These are phyloP conservation scores for Anthonomus grandis DNA, from an alignment of 1,140 invertebrate genomes.

Conservation along the genomic window DNA sequence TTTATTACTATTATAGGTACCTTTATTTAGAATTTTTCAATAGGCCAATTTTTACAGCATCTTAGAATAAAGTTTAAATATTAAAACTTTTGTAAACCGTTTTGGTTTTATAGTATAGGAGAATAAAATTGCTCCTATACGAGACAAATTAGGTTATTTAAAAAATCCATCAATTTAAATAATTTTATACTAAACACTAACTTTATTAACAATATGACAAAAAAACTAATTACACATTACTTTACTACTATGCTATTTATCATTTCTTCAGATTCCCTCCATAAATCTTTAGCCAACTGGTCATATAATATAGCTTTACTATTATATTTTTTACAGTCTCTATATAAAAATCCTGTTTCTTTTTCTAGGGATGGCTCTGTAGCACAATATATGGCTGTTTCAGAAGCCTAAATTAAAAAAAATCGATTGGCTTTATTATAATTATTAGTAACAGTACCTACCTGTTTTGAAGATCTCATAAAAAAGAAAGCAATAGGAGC, in stretches of 20 bases:
- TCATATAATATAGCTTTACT: constrained; percentile 61
- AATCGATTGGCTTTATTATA: background rate
- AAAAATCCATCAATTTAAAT: too few species aligned
- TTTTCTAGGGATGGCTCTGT: constrained; percentile 61
- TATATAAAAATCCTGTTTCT: constrained; percentile 65
- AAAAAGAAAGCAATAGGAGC: constrained; percentile 66
- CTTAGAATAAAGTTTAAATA: too few species aligned
- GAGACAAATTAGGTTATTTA: too few species aligned
- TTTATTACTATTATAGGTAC: too few species aligned
- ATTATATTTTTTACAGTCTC: constrained; percentile 67
- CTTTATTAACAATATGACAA: too few species aligned
- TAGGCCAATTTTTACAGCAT: too few species aligned
- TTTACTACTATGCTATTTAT: constrained; percentile 29
- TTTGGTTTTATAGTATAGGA: too few species aligned
- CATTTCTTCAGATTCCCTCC: constrained; percentile 65
- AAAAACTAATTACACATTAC: too few species aligned
- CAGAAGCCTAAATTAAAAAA: constrained; percentile 56
- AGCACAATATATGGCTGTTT: constrained; percentile 75
- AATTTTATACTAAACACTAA: too few species aligned
- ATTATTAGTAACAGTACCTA: constrained; percentile 46
- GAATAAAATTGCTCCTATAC: too few species aligned
- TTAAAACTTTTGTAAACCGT: too few species aligned
- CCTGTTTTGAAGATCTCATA: constrained; percentile 69
- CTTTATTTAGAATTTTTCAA: too few species aligned
- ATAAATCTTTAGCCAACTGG: constrained; percentile 62